Percentiles rank a stretch among this genome's conserved stretches.
Conservation (phyloP, 2,113 vertebrate genomes). For the Perca schrenkii region DNA sequence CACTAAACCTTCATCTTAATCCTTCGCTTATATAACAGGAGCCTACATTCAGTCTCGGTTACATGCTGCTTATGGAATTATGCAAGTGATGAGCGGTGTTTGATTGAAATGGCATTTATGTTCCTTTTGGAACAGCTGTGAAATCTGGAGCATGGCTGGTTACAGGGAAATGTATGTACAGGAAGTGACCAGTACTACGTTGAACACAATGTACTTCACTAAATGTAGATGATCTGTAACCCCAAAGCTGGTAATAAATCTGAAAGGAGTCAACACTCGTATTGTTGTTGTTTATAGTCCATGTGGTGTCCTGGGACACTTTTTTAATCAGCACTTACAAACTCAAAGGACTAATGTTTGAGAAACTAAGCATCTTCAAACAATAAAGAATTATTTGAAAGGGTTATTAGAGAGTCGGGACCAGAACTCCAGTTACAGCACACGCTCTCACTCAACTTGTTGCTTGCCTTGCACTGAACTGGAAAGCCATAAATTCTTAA, state of each 20-base stretch:
- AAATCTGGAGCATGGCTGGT: conserved; percentile 41
- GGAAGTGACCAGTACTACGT: background rate
- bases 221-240: conserved; percentile 18
- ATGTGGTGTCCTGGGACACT: background rate
- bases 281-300: background rate
- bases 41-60: conserved; percentile 49
- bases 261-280: background rate
- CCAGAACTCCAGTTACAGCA: conserved; percentile 9
- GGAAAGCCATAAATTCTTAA: conserved; percentile 31
- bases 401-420: background rate
- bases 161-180: conserved; percentile 18
- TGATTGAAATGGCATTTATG: conserved; percentile 51
- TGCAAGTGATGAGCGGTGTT: conserved; percentile 60
- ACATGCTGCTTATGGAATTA: conserved; percentile 71
- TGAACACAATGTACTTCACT: conserved; percentile 5
- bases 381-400: background rate
- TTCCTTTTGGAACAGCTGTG: conserved; percentile 58
- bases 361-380: background rate
- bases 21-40: conserved; percentile 68
- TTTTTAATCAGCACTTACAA: conserved; percentile 4
- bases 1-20: conserved; percentile 72
- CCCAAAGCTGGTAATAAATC: background rate
- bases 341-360: conserved; percentile 2
- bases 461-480: background rate
- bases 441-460: background rate